A percentile compares a stretch with the other conserved stretches of the same genome.
phyloP scores from a whole-genome alignment of 1,140 invertebrate species.

The Hylyphantes graminicola region DNA sequence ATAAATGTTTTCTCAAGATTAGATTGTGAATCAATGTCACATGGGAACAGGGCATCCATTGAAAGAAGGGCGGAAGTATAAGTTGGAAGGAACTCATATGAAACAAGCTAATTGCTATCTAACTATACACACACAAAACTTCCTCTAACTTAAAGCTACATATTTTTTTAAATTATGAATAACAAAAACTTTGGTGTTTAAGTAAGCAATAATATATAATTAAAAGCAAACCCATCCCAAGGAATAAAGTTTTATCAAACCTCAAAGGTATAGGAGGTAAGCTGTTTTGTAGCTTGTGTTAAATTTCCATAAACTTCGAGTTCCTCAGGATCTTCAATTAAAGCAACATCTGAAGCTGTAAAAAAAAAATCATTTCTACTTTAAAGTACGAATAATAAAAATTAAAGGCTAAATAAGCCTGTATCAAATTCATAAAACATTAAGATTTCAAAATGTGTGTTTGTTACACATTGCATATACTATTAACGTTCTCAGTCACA shows the following conservation, averaged over 20 bases:
- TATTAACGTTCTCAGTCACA: no score
- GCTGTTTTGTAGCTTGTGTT: conserved; percentile 83
- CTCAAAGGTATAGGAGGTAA: conserved; percentile 88
- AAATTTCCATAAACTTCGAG: conserved; percentile 93
- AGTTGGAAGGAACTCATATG: no score
- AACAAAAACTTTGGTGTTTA: neutral
- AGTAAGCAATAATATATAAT: neutral
- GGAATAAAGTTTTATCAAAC: conserved; percentile 66
- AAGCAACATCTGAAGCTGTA: conserved; percentile 61
- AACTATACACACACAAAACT: neutral
- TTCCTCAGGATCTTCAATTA: conserved; percentile 71
- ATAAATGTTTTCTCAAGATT: no score
- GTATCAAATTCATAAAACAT: no score
- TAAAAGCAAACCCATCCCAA: neutral
- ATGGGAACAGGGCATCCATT: no score
- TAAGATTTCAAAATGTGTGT: no score
- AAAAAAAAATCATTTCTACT: neutral
- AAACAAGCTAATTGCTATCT: no score
- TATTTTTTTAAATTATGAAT: neutral
- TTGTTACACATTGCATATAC: no score
- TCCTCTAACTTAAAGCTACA: neutral
- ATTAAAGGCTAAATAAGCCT: no score
- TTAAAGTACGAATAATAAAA: no score
- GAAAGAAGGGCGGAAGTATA: no score
- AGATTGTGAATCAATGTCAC: no score